A percentile compares a stretch with the other conserved stretches of the same genome.
Conservation (phyloP, 2,113 vertebrate species). For the Bothrops jararaca region DNA sequence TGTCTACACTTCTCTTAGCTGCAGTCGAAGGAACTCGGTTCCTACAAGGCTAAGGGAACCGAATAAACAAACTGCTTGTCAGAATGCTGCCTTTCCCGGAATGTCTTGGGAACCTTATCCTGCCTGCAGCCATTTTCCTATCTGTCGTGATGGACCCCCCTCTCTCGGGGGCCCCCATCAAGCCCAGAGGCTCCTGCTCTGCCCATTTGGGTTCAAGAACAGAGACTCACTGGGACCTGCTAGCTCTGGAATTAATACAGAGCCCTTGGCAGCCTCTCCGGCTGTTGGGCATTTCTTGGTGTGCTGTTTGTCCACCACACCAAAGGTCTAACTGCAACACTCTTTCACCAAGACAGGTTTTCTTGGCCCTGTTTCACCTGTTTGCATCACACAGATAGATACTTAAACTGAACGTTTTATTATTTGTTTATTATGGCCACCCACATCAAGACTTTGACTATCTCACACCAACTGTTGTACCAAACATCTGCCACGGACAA, state of each 20-base stretch:
- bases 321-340: fast-evolving
- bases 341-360: not conserved
- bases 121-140: not conserved
- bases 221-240: too few species aligned
- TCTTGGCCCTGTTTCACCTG: not conserved
- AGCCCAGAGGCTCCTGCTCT: not conserved
- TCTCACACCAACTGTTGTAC: too few species aligned
- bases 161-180: not conserved
- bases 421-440: not conserved
- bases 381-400: not conserved
- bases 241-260: not conserved
- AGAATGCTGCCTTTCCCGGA: not conserved
- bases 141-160: fast-evolving
- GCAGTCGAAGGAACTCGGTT: too few species aligned
- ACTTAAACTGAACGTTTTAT: not conserved
- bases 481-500: not conserved
- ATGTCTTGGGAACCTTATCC: not conserved
- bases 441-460: not conserved
- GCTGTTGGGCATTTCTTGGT: not conserved
- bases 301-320: not conserved
- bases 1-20: not conserved
- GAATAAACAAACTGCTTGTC: not conserved
- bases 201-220: not conserved
- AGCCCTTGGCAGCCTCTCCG: not conserved
- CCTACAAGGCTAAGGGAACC: too few species aligned